These are phyloP conservation scores for Dryobota labecula DNA, from an alignment of 2,888 invertebrate species.

Conservation along the genomic window DNA sequence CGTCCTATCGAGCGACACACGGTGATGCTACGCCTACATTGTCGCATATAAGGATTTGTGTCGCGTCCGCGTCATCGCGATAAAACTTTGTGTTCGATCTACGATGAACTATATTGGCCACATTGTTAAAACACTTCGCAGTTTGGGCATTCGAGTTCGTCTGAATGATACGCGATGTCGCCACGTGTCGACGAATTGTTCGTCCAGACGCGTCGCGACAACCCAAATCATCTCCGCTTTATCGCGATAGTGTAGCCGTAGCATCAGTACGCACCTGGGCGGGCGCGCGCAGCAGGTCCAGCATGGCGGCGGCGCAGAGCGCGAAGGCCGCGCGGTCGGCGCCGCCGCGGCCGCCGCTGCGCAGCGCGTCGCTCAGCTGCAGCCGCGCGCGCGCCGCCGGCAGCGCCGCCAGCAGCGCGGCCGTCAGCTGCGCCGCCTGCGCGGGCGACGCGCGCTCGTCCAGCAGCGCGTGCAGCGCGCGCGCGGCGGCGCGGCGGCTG, in stretches of 20 bases:
- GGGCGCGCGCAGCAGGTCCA: slow-evolving; percentile 33
- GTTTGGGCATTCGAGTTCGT: too few species aligned
- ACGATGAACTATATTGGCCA: neutral
- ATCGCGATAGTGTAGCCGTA: neutral
- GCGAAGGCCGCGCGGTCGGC: slow-evolving; percentile 40
- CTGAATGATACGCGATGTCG: too few species aligned
- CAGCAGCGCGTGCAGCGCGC: slow-evolving; percentile 55
- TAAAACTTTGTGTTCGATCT: too few species aligned
- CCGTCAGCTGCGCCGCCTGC: slow-evolving; percentile 41
- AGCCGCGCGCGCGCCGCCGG: slow-evolving; percentile 43
- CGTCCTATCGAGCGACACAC: neutral
- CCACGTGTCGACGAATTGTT: too few species aligned
- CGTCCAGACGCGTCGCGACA: too few species aligned
- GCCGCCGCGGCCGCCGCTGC: slow-evolving; percentile 52
- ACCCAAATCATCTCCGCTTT: too few species aligned
- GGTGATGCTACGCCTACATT: neutral
- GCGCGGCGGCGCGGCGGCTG: slow-evolving; percentile 32
- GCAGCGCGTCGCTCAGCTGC: slow-evolving; percentile 61
- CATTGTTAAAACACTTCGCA: neutral
- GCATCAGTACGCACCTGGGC: neutral
- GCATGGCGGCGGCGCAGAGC: slow-evolving; percentile 30
- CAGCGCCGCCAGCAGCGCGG: slow-evolving; percentile 39
- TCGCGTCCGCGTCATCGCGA: too few species aligned
- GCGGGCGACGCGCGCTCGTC: slow-evolving; percentile 39
- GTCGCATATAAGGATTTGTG: neutral